These are phyloP conservation scores for Eumacrocentrus americanus DNA, from an alignment of 2,888 invertebrate species.

Conservation along the genomic window DNA sequence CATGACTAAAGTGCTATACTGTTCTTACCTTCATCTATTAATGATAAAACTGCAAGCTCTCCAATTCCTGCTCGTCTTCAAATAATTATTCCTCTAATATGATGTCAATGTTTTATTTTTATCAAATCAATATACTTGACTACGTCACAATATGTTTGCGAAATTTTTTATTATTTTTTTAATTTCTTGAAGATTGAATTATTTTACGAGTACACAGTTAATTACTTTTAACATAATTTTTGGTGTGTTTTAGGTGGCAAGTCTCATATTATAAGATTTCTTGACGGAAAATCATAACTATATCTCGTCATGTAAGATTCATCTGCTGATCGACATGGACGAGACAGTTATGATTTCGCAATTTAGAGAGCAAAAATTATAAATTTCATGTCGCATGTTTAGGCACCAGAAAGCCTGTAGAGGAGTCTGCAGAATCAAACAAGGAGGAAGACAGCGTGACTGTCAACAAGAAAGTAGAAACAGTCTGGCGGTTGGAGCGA, in stretches of 20 bases:
- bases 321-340: background rate
- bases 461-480: slow-evolving; percentile 47
- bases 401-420: slow-evolving; percentile 55
- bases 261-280: slow-evolving; percentile 21
- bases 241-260: slow-evolving; percentile 45
- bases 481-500: slow-evolving; percentile 54
- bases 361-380: slow-evolving; percentile 19
- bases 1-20: background rate
- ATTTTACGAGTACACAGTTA: no score
- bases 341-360: background rate
- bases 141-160: background rate
- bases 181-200: background rate
- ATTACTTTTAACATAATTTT: slow-evolving; percentile 38
- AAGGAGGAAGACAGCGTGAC: slow-evolving; percentile 45
- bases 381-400: slow-evolving; percentile 48
- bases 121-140: no score
- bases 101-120: background rate
- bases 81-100: background rate
- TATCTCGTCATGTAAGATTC: background rate
- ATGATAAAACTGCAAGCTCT: background rate
- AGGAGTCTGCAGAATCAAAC: slow-evolving; percentile 42
- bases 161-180: background rate
- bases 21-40: no score
- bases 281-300: slow-evolving; percentile 22
- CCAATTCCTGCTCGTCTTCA: background rate